These are phyloP conservation scores for Caloenas nicobarica DNA, from an alignment of 2,113 vertebrate species.

Conservation along the genomic window DNA sequence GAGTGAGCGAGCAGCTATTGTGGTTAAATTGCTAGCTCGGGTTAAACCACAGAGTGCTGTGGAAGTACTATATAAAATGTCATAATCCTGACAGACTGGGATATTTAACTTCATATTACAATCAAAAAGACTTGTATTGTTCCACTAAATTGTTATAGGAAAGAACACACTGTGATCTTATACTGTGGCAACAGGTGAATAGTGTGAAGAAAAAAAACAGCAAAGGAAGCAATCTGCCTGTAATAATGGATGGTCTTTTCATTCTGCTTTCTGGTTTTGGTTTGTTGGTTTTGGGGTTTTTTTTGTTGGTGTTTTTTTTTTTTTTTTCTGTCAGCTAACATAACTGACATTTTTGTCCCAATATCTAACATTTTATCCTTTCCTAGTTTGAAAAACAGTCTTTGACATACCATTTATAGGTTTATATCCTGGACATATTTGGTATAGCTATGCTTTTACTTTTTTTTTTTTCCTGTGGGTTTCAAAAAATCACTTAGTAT, in stretches of 20 bases:
- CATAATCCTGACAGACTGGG: neutral
- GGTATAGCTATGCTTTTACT: neutral
- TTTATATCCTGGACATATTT: neutral
- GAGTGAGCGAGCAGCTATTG: too few relatives aligned
- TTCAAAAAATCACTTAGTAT: neutral
- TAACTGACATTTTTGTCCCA: neutral
- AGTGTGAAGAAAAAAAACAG: neutral
- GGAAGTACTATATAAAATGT: neutral
- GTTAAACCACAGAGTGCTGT: neutral
- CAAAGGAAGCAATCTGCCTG: neutral
- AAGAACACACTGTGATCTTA: neutral
- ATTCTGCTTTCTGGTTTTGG: neutral
- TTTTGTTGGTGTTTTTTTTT: neutral
- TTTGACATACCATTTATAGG: neutral
- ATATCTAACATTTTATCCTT: neutral
- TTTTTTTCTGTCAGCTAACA: neutral
- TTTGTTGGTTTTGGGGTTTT: neutral
- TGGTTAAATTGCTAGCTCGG: too few relatives aligned
- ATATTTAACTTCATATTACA: conserved; percentile 1
- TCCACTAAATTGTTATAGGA: neutral
- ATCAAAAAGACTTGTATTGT: neutral
- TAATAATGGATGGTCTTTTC: neutral
- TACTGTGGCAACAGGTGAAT: neutral
- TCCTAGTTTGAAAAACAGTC: neutral
- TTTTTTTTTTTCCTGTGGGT: neutral